Percentiles rank a stretch among this genome's conserved stretches.
These are phyloP conservation scores for Amphiprion clarkii DNA, from an alignment of 2,797 vertebrate species.

Conservation along the genomic window DNA sequence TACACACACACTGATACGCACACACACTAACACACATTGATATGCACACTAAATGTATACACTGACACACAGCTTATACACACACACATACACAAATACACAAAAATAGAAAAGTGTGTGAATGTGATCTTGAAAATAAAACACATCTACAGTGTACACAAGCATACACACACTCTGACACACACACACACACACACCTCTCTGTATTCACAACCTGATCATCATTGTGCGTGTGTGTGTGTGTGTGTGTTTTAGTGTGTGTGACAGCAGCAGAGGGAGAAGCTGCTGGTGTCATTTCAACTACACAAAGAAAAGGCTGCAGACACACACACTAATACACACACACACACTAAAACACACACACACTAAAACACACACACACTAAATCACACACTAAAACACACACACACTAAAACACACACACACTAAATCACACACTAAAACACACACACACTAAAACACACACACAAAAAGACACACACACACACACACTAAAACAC, in stretches of 20 bases:
- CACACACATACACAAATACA: not conserved
- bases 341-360: constrained; percentile 22
- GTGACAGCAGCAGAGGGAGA: constrained; percentile 59
- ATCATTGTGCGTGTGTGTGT: constrained; percentile 20
- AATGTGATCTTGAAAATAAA: not conserved
- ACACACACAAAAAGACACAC: not conserved
- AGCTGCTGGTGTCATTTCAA: constrained; percentile 59
- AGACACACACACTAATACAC: constrained; percentile 32
- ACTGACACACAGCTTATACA: not conserved
- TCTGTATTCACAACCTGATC: constrained; percentile 6
- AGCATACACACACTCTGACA: not conserved
- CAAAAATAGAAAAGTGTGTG: not conserved
- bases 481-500: not conserved
- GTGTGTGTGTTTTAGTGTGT: constrained; percentile 29
- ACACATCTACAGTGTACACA: not conserved
- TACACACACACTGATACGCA: not conserved
- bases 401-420: not conserved
- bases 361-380: not conserved
- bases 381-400: too few species aligned
- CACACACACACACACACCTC: constrained; percentile 9
- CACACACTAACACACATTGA: not conserved
- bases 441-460: not conserved
- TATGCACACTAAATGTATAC: too few species aligned
- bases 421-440: too few species aligned
- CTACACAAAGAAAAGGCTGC: constrained; percentile 58